phyloP scores from a whole-genome alignment of 2,888 invertebrate species.

The Iphiclides podalirius region DNA sequence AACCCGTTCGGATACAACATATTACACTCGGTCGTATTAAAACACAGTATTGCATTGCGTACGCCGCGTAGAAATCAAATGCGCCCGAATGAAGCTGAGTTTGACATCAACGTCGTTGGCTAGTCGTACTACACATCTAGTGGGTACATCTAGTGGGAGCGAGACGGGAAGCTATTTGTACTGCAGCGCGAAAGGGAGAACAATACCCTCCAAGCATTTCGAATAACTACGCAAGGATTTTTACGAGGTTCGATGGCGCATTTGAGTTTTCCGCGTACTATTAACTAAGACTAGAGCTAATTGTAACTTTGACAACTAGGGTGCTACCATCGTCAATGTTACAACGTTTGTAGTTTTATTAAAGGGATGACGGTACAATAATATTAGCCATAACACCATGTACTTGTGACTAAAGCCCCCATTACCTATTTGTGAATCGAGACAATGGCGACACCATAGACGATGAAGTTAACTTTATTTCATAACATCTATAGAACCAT shows the following conservation, averaged over 20 bases:
- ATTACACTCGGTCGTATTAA: conserved; percentile 46
- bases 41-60: conserved; percentile 53
- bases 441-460: conserved; percentile 68
- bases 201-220: too few relatives aligned
- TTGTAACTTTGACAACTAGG: conserved; percentile 29
- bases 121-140: too few relatives aligned
- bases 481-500: conserved; percentile 29
- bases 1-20: conserved; percentile 64
- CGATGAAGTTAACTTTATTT: conserved; percentile 55
- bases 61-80: conserved; percentile 29
- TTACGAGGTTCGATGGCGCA: too few relatives aligned
- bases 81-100: too few relatives aligned
- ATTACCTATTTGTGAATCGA: conserved; percentile 66
- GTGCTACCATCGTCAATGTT: conserved; percentile 32
- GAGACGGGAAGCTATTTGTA: too few relatives aligned
- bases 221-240: too few relatives aligned
- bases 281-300: conserved; percentile 24
- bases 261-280: neutral
- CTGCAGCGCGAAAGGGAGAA: too few relatives aligned
- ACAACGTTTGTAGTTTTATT: conserved; percentile 36
- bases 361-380: conserved; percentile 66
- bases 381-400: conserved; percentile 73
- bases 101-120: too few relatives aligned
- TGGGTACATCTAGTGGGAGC: too few relatives aligned
- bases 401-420: conserved; percentile 70